Percentiles rank a stretch among this genome's conserved stretches.
phyloP scores from a whole-genome alignment of 2,888 invertebrate genomes.

The Euplexia lucipara region DNA sequence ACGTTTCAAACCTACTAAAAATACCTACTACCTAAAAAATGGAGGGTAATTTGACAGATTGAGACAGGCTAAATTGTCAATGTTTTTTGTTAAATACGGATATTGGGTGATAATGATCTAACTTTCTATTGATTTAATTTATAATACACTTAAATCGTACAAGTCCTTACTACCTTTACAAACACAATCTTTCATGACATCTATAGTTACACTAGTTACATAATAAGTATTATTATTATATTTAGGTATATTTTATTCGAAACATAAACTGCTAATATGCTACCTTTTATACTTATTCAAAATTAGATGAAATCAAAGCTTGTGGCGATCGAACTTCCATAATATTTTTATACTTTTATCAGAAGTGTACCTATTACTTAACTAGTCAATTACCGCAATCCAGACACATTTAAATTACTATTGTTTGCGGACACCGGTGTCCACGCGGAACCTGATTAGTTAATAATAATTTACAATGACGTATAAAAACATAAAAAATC shows the following conservation, averaged over 20 bases:
- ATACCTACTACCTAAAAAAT: too few species aligned
- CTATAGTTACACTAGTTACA: conserved; percentile 51
- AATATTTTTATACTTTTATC: conserved; percentile 49
- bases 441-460: too few species aligned
- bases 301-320: conserved; percentile 33
- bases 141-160: not conserved
- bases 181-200: conserved; percentile 45
- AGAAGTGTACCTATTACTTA: conserved; percentile 13
- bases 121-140: not conserved
- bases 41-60: too few species aligned
- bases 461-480: too few species aligned
- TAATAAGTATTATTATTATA: conserved; percentile 34
- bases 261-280: conserved; percentile 44
- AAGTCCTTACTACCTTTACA: conserved; percentile 27
- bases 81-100: not conserved
- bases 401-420: too few species aligned
- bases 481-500: not conserved
- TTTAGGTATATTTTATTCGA: conserved; percentile 31
- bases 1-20: too few species aligned
- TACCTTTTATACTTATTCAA: conserved; percentile 21
- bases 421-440: too few species aligned
- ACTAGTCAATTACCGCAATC: too few species aligned
- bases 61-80: too few species aligned
- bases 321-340: conserved; percentile 43
- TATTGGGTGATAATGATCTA: not conserved